Conservation (phyloP, 2,888 invertebrate species). For the Hermodice carunculata region DNA sequence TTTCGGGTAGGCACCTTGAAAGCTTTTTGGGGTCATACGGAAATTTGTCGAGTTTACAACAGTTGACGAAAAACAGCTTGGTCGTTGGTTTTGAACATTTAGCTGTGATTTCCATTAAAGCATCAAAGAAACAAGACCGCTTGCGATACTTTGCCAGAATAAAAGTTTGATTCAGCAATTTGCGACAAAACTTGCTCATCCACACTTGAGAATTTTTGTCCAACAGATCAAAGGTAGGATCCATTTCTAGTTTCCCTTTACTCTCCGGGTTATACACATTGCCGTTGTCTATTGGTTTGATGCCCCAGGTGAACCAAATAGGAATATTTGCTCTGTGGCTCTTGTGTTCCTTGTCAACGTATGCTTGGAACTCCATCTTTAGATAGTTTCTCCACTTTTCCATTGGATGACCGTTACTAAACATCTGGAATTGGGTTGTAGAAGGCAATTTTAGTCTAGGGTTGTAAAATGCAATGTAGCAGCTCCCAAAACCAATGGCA, state of each 20-base stretch:
- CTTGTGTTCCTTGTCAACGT: not conserved
- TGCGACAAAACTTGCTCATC: conserved; percentile 83
- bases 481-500: not conserved
- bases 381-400: conserved; percentile 28
- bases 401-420: conserved; percentile 19
- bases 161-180: not conserved
- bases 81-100: no score
- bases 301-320: conserved; percentile 83
- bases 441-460: conserved; percentile 25
- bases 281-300: conserved; percentile 86
- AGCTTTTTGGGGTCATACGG: no score
- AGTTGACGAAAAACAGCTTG: no score
- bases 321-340: conserved; percentile 1
- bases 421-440: conserved; percentile 29
- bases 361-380: conserved; percentile 2
- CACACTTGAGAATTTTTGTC: conserved; percentile 84
- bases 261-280: conserved; percentile 85
- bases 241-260: conserved; percentile 82
- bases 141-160: no score
- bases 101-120: no score
- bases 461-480: conserved; percentile 18
- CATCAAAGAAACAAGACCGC: no score
- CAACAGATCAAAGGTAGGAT: conserved; percentile 85
- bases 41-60: no score
- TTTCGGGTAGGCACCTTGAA: no score